Evolutionary conservation across 37 sponge, comb jelly and placozoan species (phyloP).

Genomic region (Cladorhizidae sp.): DNA sequence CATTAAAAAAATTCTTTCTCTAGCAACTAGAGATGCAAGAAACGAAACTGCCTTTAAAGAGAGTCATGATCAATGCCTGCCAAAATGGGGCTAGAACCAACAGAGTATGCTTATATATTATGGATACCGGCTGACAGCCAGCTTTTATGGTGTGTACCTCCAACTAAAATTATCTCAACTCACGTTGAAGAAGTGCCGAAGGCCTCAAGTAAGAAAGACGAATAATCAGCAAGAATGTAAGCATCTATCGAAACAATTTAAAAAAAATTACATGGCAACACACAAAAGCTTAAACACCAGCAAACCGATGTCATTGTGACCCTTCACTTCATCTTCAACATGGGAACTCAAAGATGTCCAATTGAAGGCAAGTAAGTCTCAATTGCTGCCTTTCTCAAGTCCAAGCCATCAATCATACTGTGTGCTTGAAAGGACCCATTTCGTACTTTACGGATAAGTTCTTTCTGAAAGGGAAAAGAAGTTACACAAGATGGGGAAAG

Average conservation of each 20-base stretch:
- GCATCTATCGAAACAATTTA: constrained; percentile 67
- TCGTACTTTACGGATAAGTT: constrained; percentile 96
- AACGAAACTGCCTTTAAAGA: no score
- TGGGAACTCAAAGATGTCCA: constrained; percentile 97
- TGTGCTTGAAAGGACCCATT: constrained; percentile 99
- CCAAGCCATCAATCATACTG: constrained; percentile 94
- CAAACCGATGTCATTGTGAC: constrained; percentile 93
- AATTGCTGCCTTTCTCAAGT: constrained; percentile 95
- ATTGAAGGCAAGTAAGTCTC: constrained; percentile 93
- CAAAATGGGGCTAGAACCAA: no score
- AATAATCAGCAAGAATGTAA: constrained; percentile 91
- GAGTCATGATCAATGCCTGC: no score
- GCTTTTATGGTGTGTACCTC: neutral
- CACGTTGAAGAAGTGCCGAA: constrained; percentile 83
- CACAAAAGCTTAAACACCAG: neutral
- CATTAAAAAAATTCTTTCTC: no score
- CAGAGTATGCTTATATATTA: no score
- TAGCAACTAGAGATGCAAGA: no score
- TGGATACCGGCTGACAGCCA: no score
- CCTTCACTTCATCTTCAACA: constrained; percentile 94
- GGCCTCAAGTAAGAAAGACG: constrained; percentile 87
- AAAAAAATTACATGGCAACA: neutral
- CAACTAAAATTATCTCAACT: constrained; percentile 22
- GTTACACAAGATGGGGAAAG: neutral
- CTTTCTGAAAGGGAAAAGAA: constrained; percentile 63